phyloP scores from a whole-genome alignment of 2,113 vertebrate species.

The Hirundichthys speculiger region DNA sequence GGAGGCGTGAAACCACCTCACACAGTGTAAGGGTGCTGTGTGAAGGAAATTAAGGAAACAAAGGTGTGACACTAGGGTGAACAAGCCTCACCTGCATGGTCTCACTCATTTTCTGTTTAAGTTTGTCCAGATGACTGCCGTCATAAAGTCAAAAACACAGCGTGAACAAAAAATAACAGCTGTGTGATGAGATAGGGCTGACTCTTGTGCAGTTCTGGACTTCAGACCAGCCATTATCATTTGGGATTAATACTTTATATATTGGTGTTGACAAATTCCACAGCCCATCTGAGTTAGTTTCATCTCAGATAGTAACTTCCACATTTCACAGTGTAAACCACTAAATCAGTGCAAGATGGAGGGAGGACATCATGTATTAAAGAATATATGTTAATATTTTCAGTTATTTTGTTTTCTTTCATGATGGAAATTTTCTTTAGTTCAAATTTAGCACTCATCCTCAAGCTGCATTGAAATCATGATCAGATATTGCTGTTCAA shows the following conservation, averaged over 20 bases:
- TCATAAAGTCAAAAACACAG: too few relatives aligned
- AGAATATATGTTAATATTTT: not conserved
- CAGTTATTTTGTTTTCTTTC: conserved; percentile 35
- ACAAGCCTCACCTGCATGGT: not conserved
- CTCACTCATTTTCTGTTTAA: not conserved
- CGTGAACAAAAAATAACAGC: too few relatives aligned
- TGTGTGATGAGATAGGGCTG: too few relatives aligned
- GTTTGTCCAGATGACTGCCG: not conserved
- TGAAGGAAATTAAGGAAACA: conserved; percentile 71
- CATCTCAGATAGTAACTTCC: too few relatives aligned
- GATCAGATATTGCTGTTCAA: conserved; percentile 47
- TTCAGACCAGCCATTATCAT: too few relatives aligned
- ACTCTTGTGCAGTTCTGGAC: too few relatives aligned
- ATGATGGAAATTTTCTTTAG: conserved; percentile 47
- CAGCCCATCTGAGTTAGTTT: too few relatives aligned
- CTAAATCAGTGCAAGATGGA: too few relatives aligned
- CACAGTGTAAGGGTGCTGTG: conserved; percentile 44
- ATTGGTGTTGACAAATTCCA: too few relatives aligned
- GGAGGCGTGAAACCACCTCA: conserved; percentile 61
- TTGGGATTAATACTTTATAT: too few relatives aligned
- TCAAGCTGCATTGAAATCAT: conserved; percentile 57
- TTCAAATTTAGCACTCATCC: conserved; percentile 55
- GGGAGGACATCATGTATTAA: too few relatives aligned
- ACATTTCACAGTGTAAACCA: too few relatives aligned
- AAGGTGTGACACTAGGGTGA: conserved; percentile 71